A percentile compares a stretch with the other conserved stretches of the same genome.
phyloP scores from a whole-genome alignment of 2,113 vertebrate genomes.

The Paratilapia polleni region DNA sequence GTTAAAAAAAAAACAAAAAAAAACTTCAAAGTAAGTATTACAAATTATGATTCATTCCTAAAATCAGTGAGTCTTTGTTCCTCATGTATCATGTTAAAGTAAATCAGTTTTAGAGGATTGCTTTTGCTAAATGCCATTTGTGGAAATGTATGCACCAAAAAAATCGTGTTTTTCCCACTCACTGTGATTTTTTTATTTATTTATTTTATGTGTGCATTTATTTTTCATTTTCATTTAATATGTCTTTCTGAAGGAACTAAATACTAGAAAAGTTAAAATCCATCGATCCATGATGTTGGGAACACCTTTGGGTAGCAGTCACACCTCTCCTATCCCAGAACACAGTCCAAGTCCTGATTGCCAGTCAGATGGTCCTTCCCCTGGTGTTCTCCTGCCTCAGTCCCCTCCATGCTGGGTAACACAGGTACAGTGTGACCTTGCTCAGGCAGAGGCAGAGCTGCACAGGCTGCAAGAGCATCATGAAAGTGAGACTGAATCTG shows the following conservation, averaged over 20 bases:
- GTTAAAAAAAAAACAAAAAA: background rate
- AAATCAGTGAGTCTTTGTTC: background rate
- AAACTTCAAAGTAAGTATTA: background rate
- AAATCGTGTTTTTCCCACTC: too few relatives aligned
- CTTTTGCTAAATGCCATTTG: background rate
- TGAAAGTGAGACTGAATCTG: constrained; percentile 56
- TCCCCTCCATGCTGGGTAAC: constrained; percentile 69
- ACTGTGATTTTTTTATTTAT: background rate
- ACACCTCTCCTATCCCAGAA: constrained; percentile 38
- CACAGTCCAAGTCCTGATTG: constrained; percentile 27
- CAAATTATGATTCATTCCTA: background rate
- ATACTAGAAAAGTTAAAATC: background rate
- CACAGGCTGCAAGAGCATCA: constrained; percentile 65
- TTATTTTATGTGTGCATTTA: background rate
- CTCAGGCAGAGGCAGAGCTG: constrained; percentile 68
- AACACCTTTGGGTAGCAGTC: constrained; percentile 46
- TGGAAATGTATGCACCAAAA: background rate
- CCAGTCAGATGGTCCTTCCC: constrained; percentile 25
- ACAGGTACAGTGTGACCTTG: constrained; percentile 71
- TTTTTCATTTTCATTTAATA: background rate
- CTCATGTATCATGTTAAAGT: background rate
- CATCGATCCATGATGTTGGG: constrained; percentile 50
- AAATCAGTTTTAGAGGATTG: background rate
- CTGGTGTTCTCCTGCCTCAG: constrained; percentile 8
- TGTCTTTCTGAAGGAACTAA: constrained; percentile 35